Evolutionary conservation across 2,797 vertebrate species (phyloP).

Genomic region (Sebastes umbrosus): DNA sequence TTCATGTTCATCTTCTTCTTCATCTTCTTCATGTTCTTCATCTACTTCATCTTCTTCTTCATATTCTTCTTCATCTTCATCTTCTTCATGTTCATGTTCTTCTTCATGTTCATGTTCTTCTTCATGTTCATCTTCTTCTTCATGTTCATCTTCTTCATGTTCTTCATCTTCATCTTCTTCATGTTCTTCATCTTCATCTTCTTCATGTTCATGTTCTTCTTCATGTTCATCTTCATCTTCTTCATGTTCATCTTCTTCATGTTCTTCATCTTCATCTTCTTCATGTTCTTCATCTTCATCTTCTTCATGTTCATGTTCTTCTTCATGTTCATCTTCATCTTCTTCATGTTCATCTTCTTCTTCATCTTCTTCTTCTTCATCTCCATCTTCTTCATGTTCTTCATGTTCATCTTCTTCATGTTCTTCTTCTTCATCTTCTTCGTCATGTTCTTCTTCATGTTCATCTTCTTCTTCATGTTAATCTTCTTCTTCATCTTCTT

Average conservation of each 20-base stretch:
- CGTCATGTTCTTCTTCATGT: background rate
- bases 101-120: too few relatives aligned
- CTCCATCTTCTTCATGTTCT: background rate
- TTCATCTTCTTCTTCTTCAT: background rate
- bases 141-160: rapidly evolving
- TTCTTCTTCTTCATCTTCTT: background rate
- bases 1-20: too few relatives aligned
- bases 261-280: background rate
- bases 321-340: too few relatives aligned
- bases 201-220: too few relatives aligned
- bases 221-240: background rate
- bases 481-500: background rate
- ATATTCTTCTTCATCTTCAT: background rate
- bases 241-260: background rate
- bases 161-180: too few relatives aligned
- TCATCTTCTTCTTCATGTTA: background rate
- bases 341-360: background rate
- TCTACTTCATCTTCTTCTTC: background rate
- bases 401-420: background rate
- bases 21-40: background rate
- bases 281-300: too few relatives aligned
- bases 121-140: too few relatives aligned
- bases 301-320: background rate
- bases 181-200: background rate
- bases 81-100: too few relatives aligned